A percentile compares a stretch with the other conserved stretches of the same genome.
phyloP scores from a whole-genome alignment of 2,888 invertebrate genomes.

The Hypselothyrea guttata region DNA sequence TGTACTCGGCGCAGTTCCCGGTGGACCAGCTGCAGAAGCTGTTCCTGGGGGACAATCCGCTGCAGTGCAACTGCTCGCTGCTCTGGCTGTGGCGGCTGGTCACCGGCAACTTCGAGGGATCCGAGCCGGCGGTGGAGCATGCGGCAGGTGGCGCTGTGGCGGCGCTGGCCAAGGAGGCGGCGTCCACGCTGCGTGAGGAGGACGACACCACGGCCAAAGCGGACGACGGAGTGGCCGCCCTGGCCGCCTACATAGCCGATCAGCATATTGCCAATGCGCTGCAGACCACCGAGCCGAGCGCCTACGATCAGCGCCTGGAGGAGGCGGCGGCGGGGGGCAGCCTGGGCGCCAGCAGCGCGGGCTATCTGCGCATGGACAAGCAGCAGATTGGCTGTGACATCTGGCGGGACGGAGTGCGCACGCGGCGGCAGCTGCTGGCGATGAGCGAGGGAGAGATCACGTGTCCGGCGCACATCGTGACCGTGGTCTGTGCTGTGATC shows the following conservation, averaged over 20 bases:
- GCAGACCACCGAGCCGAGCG: conserved; percentile 66
- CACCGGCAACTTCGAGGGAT: conserved; percentile 79
- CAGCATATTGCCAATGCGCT: conserved; percentile 65
- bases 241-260: conserved; percentile 78
- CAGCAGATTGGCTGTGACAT: conserved; percentile 82
- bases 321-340: conserved; percentile 39
- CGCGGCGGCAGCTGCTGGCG: conserved; percentile 74
- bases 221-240: conserved; percentile 60
- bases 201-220: conserved; percentile 49
- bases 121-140: conserved; percentile 49
- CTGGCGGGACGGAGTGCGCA: conserved; percentile 78
- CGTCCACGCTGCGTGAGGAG: conserved; percentile 37
- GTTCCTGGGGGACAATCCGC: conserved; percentile 91
- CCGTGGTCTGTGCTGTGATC: conserved; percentile 82
- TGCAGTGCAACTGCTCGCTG: conserved; percentile 93
- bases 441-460: conserved; percentile 82
- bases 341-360: conserved; percentile 44
- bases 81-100: conserved; percentile 92
- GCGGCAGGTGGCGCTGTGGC: conserved; percentile 73
- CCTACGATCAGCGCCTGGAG: conserved; percentile 44
- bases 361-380: conserved; percentile 79
- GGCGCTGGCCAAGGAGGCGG: conserved; percentile 69
- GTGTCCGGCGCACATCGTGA: conserved; percentile 82
- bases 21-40: conserved; percentile 89
- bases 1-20: conserved; percentile 92